Conservation (phyloP, 2,113 vertebrate genomes). For the Datnioides undecimradiatus region DNA sequence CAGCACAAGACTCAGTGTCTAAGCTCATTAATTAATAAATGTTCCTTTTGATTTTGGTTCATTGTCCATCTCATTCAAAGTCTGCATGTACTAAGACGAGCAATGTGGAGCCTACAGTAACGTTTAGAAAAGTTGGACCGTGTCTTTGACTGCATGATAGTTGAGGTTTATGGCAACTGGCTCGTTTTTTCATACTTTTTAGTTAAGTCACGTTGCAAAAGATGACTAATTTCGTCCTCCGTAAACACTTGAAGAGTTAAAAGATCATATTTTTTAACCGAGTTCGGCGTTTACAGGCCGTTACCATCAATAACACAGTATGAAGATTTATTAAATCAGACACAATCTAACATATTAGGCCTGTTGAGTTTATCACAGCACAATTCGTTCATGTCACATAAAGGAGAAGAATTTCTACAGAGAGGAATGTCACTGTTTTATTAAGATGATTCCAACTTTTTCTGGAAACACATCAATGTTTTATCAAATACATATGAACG, state of each 20-base stretch:
- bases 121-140: too few relatives aligned
- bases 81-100: too few relatives aligned
- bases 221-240: too few relatives aligned
- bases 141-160: too few relatives aligned
- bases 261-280: background rate
- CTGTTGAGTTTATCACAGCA: background rate
- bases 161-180: background rate
- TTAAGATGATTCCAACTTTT: slow-evolving; percentile 63
- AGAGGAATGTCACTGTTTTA: slow-evolving; percentile 84
- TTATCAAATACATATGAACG: slow-evolving; percentile 59
- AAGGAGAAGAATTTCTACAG: background rate
- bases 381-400: background rate
- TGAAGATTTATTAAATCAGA: background rate
- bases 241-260: background rate
- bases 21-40: background rate
- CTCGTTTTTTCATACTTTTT: background rate
- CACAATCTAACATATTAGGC: background rate
- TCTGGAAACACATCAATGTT: slow-evolving; percentile 54
- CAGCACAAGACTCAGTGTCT: background rate
- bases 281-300: too few relatives aligned
- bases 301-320: background rate
- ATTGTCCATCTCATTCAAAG: background rate
- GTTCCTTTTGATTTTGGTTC: background rate
- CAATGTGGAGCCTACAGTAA: too few relatives aligned
- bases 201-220: background rate